Evolutionary conservation across 2,113 vertebrate genomes (phyloP).

Genomic region (Cyrtonyx montezumae): DNA sequence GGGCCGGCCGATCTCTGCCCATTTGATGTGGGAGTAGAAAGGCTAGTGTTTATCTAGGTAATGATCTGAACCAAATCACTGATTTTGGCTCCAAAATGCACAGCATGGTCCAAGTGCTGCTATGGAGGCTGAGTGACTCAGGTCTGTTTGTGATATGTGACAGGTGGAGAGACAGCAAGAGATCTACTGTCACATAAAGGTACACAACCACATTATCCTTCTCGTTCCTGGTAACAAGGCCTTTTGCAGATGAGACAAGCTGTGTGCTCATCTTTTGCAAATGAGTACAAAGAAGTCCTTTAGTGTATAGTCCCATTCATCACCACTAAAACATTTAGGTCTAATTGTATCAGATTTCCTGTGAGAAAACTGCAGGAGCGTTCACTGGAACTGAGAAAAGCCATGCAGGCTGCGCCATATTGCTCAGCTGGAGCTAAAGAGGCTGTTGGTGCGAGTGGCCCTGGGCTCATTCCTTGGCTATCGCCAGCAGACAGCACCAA

Average conservation of each 20-base stretch:
- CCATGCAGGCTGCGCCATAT: background rate
- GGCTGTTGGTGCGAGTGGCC: background rate
- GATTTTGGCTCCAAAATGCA: background rate
- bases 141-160: background rate
- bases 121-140: background rate
- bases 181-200: background rate
- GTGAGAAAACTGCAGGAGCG: background rate
- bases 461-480: background rate
- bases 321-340: background rate
- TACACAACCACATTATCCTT: rapidly evolving
- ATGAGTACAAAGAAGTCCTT: background rate
- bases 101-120: background rate
- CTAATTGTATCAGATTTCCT: background rate
- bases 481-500: rapidly evolving
- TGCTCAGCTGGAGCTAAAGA: background rate
- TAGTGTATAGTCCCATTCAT: background rate
- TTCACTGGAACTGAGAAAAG: background rate
- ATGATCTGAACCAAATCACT: background rate
- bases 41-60: background rate
- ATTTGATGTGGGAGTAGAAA: background rate
- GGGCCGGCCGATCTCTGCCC: background rate
- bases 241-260: background rate
- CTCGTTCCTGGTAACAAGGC: background rate
- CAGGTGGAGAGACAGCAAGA: background rate
- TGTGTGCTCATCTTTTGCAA: background rate